These are phyloP conservation scores for Bettongia penicillata DNA, from an alignment of 2,113 vertebrate genomes.

Conservation along the genomic window DNA sequence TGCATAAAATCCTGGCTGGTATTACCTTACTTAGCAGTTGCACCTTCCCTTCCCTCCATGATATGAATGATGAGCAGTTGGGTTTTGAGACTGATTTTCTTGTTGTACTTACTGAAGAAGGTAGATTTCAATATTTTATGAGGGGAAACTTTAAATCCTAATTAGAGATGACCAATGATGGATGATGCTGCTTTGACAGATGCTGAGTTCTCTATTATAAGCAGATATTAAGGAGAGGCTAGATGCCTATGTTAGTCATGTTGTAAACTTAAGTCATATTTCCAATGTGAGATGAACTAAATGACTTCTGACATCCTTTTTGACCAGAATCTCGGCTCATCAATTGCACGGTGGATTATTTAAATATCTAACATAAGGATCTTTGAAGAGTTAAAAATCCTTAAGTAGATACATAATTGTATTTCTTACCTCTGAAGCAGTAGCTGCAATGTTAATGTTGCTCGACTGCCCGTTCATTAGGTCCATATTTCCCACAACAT, in stretches of 20 bases:
- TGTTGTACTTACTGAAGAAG: no score
- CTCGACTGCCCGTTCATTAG: slow-evolving; percentile 93
- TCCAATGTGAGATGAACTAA: not conserved
- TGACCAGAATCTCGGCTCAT: not conserved
- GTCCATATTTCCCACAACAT: slow-evolving; percentile 96
- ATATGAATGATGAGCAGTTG: not conserved
- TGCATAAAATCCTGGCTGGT: not conserved
- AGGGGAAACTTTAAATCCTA: not conserved
- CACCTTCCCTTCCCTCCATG: not conserved
- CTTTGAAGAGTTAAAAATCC: not conserved
- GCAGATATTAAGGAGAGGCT: not conserved
- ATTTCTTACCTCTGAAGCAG: slow-evolving; percentile 92
- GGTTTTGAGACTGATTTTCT: no score
- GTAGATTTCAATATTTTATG: not conserved
- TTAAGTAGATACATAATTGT: not conserved
- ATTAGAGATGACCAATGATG: not conserved
- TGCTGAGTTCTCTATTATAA: not conserved
- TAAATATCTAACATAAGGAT: not conserved
- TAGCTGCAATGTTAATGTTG: slow-evolving; percentile 85
- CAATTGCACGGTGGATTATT: not conserved
- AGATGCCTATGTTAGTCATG: not conserved
- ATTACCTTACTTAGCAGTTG: not conserved
- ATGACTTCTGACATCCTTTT: not conserved
- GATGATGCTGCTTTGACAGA: not conserved
- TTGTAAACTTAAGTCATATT: not conserved